Conservation (phyloP, 1,140 invertebrate species). For the Bombus cullumanus region DNA sequence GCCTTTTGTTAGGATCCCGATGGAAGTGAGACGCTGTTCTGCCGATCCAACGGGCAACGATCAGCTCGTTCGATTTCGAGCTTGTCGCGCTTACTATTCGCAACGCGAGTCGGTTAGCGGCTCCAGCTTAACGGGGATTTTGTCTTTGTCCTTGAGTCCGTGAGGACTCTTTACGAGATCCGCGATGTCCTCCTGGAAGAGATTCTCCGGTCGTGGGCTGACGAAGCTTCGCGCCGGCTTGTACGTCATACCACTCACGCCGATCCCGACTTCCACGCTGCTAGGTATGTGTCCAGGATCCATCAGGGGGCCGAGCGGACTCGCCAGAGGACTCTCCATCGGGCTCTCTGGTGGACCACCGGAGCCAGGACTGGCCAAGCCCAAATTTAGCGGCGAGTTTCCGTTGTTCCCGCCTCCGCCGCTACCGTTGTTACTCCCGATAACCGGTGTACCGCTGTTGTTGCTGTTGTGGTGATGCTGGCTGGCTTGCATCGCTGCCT, state of each 20-base stretch:
- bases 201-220: constrained; percentile 85
- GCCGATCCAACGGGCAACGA: constrained; percentile 19
- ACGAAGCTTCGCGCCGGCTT: constrained; percentile 84
- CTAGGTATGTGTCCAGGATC: constrained; percentile 79
- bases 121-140: constrained; percentile 81
- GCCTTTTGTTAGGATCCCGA: constrained; percentile 21
- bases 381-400: constrained; percentile 83
- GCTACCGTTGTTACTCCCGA: constrained; percentile 75
- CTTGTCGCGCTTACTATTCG: constrained; percentile 75
- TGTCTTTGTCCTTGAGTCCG: constrained; percentile 81
- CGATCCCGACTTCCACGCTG: constrained; percentile 85
- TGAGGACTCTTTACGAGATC: constrained; percentile 84
- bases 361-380: constrained; percentile 82
- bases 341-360: constrained; percentile 80
- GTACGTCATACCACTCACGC: constrained; percentile 87
- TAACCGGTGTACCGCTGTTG: constrained; percentile 60
- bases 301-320: constrained; percentile 80
- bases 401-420: constrained; percentile 81
- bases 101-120: constrained; percentile 81
- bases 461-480: constrained; percentile 81
- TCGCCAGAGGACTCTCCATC: constrained; percentile 83
- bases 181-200: constrained; percentile 86
- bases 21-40: neutral
- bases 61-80: constrained; percentile 17
- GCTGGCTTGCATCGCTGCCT: constrained; percentile 81